A percentile compares a stretch with the other conserved stretches of the same genome.
Evolutionary conservation across 2,113 vertebrate genomes (phyloP).

Genomic region (Cichladusa arquata): DNA sequence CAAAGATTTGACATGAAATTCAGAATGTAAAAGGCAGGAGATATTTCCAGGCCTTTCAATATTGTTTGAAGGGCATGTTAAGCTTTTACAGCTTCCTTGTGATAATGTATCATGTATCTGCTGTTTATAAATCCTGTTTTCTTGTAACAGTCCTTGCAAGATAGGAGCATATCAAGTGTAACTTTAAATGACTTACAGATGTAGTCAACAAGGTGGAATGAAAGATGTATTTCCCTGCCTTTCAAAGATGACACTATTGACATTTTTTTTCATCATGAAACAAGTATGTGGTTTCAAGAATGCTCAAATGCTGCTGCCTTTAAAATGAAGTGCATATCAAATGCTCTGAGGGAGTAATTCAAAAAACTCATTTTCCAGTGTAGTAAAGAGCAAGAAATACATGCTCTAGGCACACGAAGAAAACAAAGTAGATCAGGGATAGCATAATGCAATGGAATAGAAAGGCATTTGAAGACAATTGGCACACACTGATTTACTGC

Average conservation of each 20-base stretch:
- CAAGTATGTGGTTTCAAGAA: neutral
- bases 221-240: neutral
- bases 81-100: neutral
- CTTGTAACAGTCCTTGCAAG: neutral
- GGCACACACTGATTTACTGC: neutral
- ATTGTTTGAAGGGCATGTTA: neutral
- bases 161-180: neutral
- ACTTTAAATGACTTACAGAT: neutral
- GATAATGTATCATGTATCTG: neutral
- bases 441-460: neutral
- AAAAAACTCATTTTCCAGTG: slow-evolving; percentile 19
- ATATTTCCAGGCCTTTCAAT: neutral
- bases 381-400: neutral
- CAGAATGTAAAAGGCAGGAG: neutral
- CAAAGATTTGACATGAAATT: neutral
- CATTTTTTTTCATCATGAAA: slow-evolving; percentile 1
- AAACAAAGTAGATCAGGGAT: neutral
- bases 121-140: neutral
- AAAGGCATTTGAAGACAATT: neutral
- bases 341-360: neutral
- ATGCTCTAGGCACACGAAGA: neutral
- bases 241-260: neutral
- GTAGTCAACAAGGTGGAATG: neutral
- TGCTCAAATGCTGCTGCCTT: neutral
- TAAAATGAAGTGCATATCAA: neutral